Evolutionary conservation across 2,113 vertebrate species (phyloP), one percentile per base, ranked within the genome.

Genomic region (Erythrocercus mccallii): DNA sequence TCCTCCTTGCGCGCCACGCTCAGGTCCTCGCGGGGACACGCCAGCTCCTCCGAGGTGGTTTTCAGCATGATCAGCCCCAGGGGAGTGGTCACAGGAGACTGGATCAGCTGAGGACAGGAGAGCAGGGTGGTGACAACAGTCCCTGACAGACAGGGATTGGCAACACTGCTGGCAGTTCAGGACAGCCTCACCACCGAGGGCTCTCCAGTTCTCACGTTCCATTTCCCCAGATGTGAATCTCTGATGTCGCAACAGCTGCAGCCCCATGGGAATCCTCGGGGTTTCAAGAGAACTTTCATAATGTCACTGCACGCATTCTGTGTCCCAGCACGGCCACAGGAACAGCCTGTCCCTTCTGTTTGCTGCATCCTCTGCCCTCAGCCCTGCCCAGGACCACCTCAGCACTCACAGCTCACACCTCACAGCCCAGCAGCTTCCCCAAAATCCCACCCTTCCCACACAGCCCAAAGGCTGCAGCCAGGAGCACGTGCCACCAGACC

Each of bases 41-140:
- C 99, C 93, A 99, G 98, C 85, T 99, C 99, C 96, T 99, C 99
- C 0, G 99, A 99, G 6, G 99, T 99, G 38, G 99, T 99, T 96
- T 99, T 99, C 93, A 99, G 96, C 98, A 99, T 98, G 90, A 99
- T 98, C 95, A 99, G 97, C 7, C 99, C 99, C 51, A 99, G 96
- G 8, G 98, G 98, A n/a, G 99, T 99, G 77, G 99, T 98, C 84
- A 98, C 97, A 16, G 99, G 99, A 27, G 99, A 98, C 98, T 99
- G 99, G 97, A 99, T 99, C 95, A 99, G 96, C 99, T 99, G 97
- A 45, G 79, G 20, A 31, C 11, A 70, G 0, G 3, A 58, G 38
- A 4, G n/a, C 30, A 62, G 40, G 0, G 14, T 16, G 68, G 53
- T 7, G 66, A 5, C 2, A 77, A 8, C 53, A 9, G 0, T 9